Evolutionary conservation across 2,888 invertebrate species (phyloP), one percentile per base, ranked within the genome.

Genomic region (Abrostola triplasia): DNA sequence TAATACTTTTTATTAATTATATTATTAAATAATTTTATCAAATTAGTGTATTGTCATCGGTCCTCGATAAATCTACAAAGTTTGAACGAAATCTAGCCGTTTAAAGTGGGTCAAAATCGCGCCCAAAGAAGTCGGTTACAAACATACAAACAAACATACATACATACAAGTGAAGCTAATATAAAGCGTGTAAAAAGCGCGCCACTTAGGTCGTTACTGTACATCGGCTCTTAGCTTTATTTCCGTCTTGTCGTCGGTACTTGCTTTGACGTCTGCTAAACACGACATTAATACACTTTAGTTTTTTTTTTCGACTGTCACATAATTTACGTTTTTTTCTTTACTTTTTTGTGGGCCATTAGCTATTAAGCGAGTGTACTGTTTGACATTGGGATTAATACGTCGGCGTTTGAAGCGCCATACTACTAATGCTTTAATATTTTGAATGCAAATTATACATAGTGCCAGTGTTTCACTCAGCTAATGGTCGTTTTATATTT

Each of bases 231-330:
- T 87, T 87, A 86, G 78, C 80, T 83, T 88, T 92, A 92, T 92
- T 92, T 92, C 88, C 85, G 91, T 90, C 88, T 73, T 75, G 75
- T 79, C 80, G 83, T 81, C 91, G 90, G 90, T 88, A 82, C 86
- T 76, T 76, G 84, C 92, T 93, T 93, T 94, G 94, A 92, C 94
- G 90, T 92, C 88, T 84, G 87, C 88, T 92, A 90, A 93, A 93
- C 94, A 92, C 91, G 91, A 91, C 94, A 92, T 93, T 92, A 93
- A 94, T 92, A 92, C 90, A 88, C 89, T 91, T 87, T 85, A 85
- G 83, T 82, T 88, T 92, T 92, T 92, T 92, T 92, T 94, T 92
- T 88, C 84, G 79, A 79, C 90, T 92, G 94, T 92, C 94, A 90
- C 92, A 94, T 93, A 91, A 91, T 92, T 94, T 91, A 91, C 86